Conservation (phyloP, 2,113 vertebrate genomes). For the Malurus cyaneus region DNA sequence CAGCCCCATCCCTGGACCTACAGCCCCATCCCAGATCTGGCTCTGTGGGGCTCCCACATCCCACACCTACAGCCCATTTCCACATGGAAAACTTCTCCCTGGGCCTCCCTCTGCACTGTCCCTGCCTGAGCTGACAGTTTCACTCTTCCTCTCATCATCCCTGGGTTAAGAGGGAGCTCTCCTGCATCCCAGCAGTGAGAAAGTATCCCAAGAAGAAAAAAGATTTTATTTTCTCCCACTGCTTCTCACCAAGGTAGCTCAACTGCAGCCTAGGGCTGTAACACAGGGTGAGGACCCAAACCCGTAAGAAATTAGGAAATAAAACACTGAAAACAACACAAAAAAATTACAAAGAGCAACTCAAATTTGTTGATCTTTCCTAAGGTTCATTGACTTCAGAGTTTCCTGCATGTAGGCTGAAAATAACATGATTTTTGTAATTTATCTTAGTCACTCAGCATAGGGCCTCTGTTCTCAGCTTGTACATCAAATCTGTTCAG, state of each 20-base stretch:
- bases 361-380: conserved; percentile 39
- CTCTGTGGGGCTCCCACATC: background rate
- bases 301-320: background rate
- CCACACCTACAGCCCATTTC: background rate
- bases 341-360: background rate
- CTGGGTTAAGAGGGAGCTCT: background rate
- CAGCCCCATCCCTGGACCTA: background rate
- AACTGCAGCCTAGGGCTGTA: background rate
- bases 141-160: background rate
- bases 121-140: background rate
- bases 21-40: background rate
- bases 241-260: background rate
- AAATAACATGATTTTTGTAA: conserved; percentile 28
- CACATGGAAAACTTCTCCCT: background rate
- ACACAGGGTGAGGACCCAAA: background rate
- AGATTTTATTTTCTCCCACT: background rate
- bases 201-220: background rate
- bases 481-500: background rate
- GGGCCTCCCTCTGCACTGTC: background rate
- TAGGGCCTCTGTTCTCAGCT: conserved; percentile 13
- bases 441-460: conserved; percentile 59
- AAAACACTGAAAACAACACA: background rate
- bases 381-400: conserved; percentile 24
- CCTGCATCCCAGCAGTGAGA: background rate
- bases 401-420: conserved; percentile 49